Percentiles rank a stretch among this genome's conserved stretches.
Evolutionary conservation across 2,797 vertebrate genomes (phyloP).

Genomic region (Phrynocephalus guinanensis): DNA sequence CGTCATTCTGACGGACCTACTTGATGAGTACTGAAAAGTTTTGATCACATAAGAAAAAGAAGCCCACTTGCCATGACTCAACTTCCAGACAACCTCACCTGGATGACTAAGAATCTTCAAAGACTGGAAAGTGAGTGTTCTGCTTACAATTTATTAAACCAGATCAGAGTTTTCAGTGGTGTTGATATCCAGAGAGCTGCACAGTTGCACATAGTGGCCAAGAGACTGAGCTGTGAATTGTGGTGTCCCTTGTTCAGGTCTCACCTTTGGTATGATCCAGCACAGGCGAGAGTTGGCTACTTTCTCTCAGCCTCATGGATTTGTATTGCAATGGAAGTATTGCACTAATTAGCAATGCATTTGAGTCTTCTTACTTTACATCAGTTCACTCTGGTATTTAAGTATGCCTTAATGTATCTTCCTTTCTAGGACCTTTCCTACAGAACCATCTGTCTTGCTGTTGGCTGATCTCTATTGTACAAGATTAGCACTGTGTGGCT

Average conservation of each 20-base stretch:
- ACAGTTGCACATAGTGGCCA: background rate
- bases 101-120: background rate
- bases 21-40: too few relatives aligned
- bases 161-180: background rate
- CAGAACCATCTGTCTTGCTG: slow-evolving; percentile 86
- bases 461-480: slow-evolving; percentile 94
- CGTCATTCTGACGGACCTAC: too few relatives aligned
- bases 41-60: too few relatives aligned
- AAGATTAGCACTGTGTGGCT: slow-evolving; percentile 87
- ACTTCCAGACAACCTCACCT: too few relatives aligned
- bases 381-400: background rate
- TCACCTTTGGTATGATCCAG: background rate
- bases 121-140: background rate
- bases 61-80: too few relatives aligned
- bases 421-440: slow-evolving; percentile 84
- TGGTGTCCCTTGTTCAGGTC: background rate
- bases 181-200: background rate
- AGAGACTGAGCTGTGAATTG: background rate
- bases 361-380: background rate
- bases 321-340: background rate
- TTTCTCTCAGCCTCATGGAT: background rate
- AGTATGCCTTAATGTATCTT: background rate
- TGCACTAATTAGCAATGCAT: background rate
- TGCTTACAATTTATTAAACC: background rate
- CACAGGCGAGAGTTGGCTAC: background rate